Evolutionary conservation across 2,888 invertebrate genomes (phyloP).

Genomic region (Cheilosia vernalis): DNA sequence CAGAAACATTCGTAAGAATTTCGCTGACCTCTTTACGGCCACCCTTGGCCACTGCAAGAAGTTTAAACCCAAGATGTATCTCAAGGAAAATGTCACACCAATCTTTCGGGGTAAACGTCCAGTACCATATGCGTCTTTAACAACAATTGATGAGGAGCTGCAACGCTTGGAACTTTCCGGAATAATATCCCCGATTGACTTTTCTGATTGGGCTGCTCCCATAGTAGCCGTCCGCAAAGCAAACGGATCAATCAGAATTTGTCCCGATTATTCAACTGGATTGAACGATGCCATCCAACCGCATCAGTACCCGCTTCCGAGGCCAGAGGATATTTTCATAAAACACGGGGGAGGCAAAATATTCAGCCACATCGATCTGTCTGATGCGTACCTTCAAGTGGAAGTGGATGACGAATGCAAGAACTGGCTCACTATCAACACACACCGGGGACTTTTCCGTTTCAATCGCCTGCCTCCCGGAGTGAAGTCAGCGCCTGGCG

Average conservation of each 20-base stretch:
- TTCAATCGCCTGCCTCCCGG: slow-evolving; percentile 19
- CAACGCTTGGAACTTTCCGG: slow-evolving; percentile 57
- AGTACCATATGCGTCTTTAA: slow-evolving; percentile 67
- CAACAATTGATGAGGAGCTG: slow-evolving; percentile 66
- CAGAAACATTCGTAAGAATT: no score
- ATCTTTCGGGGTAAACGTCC: slow-evolving; percentile 71
- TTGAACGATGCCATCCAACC: slow-evolving; percentile 57
- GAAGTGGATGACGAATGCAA: slow-evolving; percentile 65
- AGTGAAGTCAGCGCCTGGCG: slow-evolving; percentile 57
- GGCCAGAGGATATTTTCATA: slow-evolving; percentile 49
- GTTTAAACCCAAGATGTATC: slow-evolving; percentile 70
- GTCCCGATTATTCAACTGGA: slow-evolving; percentile 74
- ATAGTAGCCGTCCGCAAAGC: no score
- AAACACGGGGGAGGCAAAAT: slow-evolving; percentile 24
- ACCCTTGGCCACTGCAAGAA: slow-evolving; percentile 61
- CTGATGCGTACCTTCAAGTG: slow-evolving; percentile 71
- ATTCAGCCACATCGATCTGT: slow-evolving; percentile 65
- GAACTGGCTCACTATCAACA: slow-evolving; percentile 55
- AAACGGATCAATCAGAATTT: slow-evolving; percentile 51
- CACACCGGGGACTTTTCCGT: slow-evolving; percentile 43
- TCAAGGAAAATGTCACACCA: slow-evolving; percentile 62
- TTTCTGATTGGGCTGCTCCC: no score
- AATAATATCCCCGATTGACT: slow-evolving; percentile 47
- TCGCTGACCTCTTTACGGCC: no score
- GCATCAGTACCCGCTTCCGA: slow-evolving; percentile 56